Base-by-base conservation (phyloP, 2,888 invertebrate genomes). In the Chrysomela aeneicollis region DNA sequence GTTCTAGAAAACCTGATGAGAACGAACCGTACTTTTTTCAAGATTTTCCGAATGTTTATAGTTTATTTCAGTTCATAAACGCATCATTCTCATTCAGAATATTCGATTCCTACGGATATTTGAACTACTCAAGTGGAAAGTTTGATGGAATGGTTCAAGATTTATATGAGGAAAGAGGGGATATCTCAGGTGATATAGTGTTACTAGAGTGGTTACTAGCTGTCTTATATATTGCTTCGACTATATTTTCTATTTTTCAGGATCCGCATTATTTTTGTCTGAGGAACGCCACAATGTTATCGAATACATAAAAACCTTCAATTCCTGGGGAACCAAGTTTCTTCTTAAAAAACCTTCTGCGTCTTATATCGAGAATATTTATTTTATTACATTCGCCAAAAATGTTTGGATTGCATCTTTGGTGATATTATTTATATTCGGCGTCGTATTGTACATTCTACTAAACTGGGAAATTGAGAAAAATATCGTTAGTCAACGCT, bases 311-410 rank as follows among this genome's bases (percentile, higher is more conserved):
- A 71, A 70, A 59, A 70, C 70, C 1, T 67, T 72, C 32, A 68
- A 70, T 19, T 68, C 71, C 2, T 69, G 69, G 21, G 73, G 73
- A 18, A 60, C 75, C 4, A 68, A 77, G 9, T 83, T 85, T 65
- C 68, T 86, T 59, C 82, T 85, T 66, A 83, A 83, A 19, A 82
- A 84, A 69, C 85, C 86, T 6, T 78, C 84, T 4, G 75, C 84
- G 15, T 84, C 85, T 1, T 82, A 80, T 46, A 79, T 85, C 0
- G 82, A 80, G 68, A 85, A 86, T 63, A 83, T 86, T 61, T 86
- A 84, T 72, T 72, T 78, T 17, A 72, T 84, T 46, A 84, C 85
- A 1, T 85, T 86, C 67, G 77, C 80, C 1, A 72, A 65, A 10
- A 69, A 75, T 2, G 85, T 86, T 6, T 86, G 86, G 86, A 66